Evolutionary conservation across 2,888 invertebrate genomes (phyloP), one percentile per base, ranked within the genome.

Genomic region (Camptogramma bilineatum): DNA sequence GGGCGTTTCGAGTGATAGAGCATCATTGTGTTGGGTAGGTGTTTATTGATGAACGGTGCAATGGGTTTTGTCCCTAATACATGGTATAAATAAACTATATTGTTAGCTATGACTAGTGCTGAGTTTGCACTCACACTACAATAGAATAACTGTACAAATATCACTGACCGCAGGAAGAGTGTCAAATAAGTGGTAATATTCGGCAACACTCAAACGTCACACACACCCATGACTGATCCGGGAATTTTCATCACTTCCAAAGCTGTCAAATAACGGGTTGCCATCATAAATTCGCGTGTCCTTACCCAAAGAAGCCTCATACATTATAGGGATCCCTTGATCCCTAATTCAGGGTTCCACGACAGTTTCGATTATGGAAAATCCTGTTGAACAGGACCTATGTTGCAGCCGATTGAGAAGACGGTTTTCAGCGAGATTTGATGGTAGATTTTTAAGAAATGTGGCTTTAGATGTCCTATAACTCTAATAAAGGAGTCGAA

Each of bases 261-360:
- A 62, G 67, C 70, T 74, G 74, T 74, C 73, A 73, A 73, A 72
- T 71, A 71, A 66, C 56, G 68, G 56, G 62, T 19, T 50, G 65
- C 65, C 58, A 66, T 74, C 71, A 73, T 71, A 72, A 71, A 72
- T 72, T 69, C 62, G 19, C 60, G 64, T 58, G 68, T 66, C 71
- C 66, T 59, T 58, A 64, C 46, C 53, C 55, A 57, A 60, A 66
- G 65, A 76, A 77, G 73, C 71, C 77, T 70, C 81, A 77, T 78
- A 83, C 81, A 76, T 80, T 74, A 71, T 71, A 70, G 70, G 70
- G 73, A 84, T 82, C 84, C 80, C 66, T 73, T 81, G 81, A 84
- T 82, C 80, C 77, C 62, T 67, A 64, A 67, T 66, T 67, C 62
- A 73, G 75, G 81, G 79, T 77, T 77, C 71, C 71, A 73, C 73